A percentile compares a stretch with the other conserved stretches of the same genome.
Evolutionary conservation across 2,888 invertebrate species (phyloP).

Genomic region (Drosophila lutescens): DNA sequence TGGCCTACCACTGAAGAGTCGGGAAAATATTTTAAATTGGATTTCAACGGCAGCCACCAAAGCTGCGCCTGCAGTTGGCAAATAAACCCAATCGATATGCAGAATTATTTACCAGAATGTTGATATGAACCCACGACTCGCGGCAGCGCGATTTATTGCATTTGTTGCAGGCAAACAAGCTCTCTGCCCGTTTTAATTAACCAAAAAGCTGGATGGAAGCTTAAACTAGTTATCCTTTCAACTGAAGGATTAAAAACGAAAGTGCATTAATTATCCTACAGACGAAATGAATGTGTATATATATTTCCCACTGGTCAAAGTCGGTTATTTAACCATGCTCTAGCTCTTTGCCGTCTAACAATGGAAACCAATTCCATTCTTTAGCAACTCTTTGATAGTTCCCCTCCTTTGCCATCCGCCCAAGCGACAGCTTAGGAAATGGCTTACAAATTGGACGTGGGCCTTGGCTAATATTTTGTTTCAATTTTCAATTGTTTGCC

Average conservation of each 20-base stretch:
- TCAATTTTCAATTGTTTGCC: conserved; percentile 59
- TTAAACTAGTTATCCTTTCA: conserved; percentile 6
- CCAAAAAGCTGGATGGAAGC: conserved; percentile 2
- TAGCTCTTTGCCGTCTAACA: neutral
- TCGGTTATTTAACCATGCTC: neutral
- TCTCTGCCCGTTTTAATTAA: conserved; percentile 28
- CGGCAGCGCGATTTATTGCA: conserved; percentile 21
- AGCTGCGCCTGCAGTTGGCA: conserved; percentile 20
- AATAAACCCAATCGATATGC: conserved; percentile 23
- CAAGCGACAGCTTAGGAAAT: conserved; percentile 12
- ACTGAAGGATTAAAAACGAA: neutral
- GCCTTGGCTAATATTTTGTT: conserved; percentile 52
- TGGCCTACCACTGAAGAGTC: conserved; percentile 1
- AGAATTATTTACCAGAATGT: conserved; percentile 15
- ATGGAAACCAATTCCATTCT: conserved; percentile 13
- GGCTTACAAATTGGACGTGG: conserved; percentile 22
- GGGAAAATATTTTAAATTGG: conserved; percentile 40
- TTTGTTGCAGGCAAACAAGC: conserved; percentile 21
- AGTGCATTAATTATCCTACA: neutral
- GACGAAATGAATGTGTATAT: neutral
- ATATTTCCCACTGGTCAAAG: neutral
- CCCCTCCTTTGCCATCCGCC: conserved; percentile 3
- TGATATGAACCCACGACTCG: conserved; percentile 1
- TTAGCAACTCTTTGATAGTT: conserved; percentile 23
- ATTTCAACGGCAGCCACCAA: conserved; percentile 6